Evolutionary conservation across 2,113 vertebrate genomes (phyloP).

Genomic region (Daboia siamensis): DNA sequence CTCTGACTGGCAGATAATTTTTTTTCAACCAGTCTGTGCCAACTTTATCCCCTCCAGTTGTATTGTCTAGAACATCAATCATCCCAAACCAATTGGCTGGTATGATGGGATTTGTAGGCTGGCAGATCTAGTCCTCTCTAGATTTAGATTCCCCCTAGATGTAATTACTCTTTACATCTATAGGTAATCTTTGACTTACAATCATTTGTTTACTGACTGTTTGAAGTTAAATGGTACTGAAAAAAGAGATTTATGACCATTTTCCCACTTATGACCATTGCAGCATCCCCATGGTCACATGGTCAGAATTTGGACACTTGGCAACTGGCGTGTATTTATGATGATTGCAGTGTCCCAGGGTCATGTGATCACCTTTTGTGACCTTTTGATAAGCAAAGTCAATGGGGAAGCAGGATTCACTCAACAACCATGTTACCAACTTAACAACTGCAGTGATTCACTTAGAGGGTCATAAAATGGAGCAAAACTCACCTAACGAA

Average conservation of each 20-base stretch:
- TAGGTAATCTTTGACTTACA: too few relatives aligned
- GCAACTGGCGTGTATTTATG: not conserved
- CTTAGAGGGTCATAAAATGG: not conserved
- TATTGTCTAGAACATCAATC: not conserved
- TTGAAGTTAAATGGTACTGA: not conserved
- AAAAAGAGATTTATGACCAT: not conserved
- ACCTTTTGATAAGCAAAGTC: not conserved
- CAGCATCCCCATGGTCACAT: not conserved
- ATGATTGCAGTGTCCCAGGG: not conserved
- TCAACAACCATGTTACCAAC: not conserved
- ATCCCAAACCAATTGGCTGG: not conserved
- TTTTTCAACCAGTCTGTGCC: not conserved
- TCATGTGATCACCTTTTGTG: not conserved
- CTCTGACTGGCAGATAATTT: not conserved
- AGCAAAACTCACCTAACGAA: not conserved
- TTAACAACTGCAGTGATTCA: not conserved
- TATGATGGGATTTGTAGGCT: not conserved
- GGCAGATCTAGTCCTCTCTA: too few relatives aligned
- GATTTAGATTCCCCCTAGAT: too few relatives aligned
- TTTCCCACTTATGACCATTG: not conserved
- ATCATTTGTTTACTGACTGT: not conserved
- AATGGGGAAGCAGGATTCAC: too few relatives aligned
- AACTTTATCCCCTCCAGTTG: not conserved
- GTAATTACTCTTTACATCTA: not conserved
- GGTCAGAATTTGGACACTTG: not conserved